These are phyloP conservation scores for Drosophila virilis DNA, from an alignment of 1,140 invertebrate species.

Conservation along the genomic window DNA sequence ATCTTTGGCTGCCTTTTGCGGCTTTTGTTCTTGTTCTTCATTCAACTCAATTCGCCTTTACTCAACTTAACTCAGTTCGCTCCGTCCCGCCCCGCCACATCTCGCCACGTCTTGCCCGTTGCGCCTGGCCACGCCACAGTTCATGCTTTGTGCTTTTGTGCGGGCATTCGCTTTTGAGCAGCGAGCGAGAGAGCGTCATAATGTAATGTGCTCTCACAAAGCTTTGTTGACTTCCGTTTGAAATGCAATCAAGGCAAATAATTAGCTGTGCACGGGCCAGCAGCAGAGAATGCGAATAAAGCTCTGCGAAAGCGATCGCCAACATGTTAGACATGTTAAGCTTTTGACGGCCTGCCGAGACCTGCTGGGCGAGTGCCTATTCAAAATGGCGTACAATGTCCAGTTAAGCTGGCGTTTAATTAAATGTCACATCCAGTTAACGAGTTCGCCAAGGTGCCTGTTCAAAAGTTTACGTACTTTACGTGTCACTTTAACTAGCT, in stretches of 20 bases:
- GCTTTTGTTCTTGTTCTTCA: constrained; percentile 44
- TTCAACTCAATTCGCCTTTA: constrained; percentile 15
- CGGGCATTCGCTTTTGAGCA: constrained; percentile 14
- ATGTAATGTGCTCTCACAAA: neutral
- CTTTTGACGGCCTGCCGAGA: neutral
- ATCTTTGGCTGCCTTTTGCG: constrained; percentile 51
- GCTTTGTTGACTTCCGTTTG: neutral
- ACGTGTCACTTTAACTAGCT: too few relatives aligned
- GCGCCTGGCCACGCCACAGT: neutral
- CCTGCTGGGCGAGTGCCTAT: too few relatives aligned
- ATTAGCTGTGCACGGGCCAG: neutral
- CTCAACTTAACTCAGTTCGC: neutral
- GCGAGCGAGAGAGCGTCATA: constrained; percentile 1
- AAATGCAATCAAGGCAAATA: neutral
- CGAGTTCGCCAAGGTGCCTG: too few relatives aligned
- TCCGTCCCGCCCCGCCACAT: neutral
- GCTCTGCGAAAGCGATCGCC: neutral
- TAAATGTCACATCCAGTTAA: too few relatives aligned
- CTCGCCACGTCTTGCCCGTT: neutral
- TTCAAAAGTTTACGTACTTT: too few relatives aligned
- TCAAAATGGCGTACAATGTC: neutral
- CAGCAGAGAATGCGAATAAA: neutral
- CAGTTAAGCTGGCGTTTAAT: too few relatives aligned
- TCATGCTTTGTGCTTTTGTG: neutral
- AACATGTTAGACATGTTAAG: neutral